Base-by-base conservation (phyloP, 2,888 invertebrate genomes). In the Drosophila meridionalis region DNA sequence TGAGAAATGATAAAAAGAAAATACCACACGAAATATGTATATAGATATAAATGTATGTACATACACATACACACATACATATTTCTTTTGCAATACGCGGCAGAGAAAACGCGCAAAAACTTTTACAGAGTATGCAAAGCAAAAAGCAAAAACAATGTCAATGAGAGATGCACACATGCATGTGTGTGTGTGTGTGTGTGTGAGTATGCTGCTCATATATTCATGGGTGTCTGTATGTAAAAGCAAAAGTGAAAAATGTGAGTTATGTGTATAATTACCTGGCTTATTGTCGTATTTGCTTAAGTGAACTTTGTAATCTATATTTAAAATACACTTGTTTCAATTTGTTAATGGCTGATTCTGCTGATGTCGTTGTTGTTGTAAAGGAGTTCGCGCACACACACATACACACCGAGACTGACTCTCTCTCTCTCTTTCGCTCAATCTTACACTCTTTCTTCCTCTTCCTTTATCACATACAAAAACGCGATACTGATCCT, bases 401-500 rank as follows among this genome's bases (percentile, higher is more conserved):
- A 3, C 63, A 45, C 56, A 38, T 60, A 57, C 56, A 53, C 60
- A 64, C n/a, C 2, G 11, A n/a, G 36, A 45, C 9, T 56, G n/a
- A 55, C 40, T 42, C 52, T 43, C 47, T 57, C 55, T 61, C 58
- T 59, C 38, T 38, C 52, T 52, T n/a, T 42, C 30, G 12, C 9
- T 26, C 43, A 26, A 5, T 2, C 45, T 12, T 6, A 28, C 47
- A 28, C 52, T 52, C n/a, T 28, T 50, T 50, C 32, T 38, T 56
- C 7, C 14, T 42, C 55, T 58, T 52, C 30, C 57, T 64, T 65
- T 68, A 62, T 48, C 40, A 73, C 76, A 64, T 56, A 64, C 42
- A 50, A 57, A 70, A 48, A 83, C 90, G 77, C 92, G 92, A 91
- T 92, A 91, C 83, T 74, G 86, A 91, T 91, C 91, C 91, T 91